Conservation (phyloP, 1,140 invertebrate genomes). For the Drosophila burlai region DNA sequence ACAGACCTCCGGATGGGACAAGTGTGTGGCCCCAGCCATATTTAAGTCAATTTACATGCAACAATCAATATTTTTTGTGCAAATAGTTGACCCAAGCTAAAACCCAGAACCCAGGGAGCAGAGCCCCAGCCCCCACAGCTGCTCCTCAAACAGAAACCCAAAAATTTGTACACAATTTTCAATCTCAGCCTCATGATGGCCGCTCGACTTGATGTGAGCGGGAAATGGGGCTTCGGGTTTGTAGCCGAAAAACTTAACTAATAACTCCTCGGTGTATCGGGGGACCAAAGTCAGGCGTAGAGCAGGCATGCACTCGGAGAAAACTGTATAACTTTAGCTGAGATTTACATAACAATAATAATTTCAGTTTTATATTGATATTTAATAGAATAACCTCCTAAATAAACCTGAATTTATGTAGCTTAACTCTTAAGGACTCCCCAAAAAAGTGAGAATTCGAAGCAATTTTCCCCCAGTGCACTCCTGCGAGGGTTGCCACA, state of each 20-base stretch:
- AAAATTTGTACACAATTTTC: conserved; percentile 65
- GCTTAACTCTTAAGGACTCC: not conserved
- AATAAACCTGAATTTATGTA: not conserved
- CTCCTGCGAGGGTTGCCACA: conserved; percentile 39
- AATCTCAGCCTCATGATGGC: conserved; percentile 52
- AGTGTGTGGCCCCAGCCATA: conserved; percentile 51
- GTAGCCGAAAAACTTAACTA: conserved; percentile 56
- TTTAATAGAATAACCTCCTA: not conserved
- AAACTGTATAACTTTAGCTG: fast-evolving
- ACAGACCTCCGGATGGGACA: not conserved
- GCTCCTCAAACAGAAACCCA: conserved; percentile 55
- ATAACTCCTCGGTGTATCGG: conserved; percentile 53
- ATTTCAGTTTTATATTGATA: not conserved
- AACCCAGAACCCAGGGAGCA: not conserved
- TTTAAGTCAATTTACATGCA: conserved; percentile 71
- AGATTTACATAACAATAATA: not conserved
- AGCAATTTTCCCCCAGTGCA: conserved; percentile 4
- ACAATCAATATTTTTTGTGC: conserved; percentile 70
- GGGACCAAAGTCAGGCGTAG: not conserved
- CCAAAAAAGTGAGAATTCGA: too few relatives aligned
- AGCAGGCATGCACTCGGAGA: not conserved
- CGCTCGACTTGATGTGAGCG: conserved; percentile 14
- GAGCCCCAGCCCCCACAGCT: conserved; percentile 6
- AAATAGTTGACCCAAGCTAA: conserved; percentile 51
- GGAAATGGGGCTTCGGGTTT: not conserved